Evolutionary conservation across 2,888 invertebrate species (phyloP).

Genomic region (Oligia fasciuncula): DNA sequence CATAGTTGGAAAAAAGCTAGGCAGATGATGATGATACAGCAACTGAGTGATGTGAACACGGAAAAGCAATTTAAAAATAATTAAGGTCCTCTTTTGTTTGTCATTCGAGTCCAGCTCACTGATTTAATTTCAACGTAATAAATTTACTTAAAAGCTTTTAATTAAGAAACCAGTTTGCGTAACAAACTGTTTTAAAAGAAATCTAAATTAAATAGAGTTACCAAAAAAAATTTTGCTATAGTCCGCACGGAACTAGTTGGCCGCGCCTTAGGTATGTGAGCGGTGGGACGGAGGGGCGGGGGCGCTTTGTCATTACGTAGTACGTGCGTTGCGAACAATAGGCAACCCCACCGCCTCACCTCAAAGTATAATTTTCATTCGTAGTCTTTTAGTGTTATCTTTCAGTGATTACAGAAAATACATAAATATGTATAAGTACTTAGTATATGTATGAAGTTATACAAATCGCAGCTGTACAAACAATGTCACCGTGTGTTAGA

Average conservation of each 20-base stretch:
- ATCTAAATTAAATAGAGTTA: slow-evolving; percentile 20
- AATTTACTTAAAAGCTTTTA: slow-evolving; percentile 67
- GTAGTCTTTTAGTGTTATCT: background rate
- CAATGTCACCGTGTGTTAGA: slow-evolving; percentile 8
- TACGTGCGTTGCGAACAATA: too few species aligned
- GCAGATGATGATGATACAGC: too few species aligned
- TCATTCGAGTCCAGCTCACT: slow-evolving; percentile 23
- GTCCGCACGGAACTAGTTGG: too few species aligned
- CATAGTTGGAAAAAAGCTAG: too few species aligned
- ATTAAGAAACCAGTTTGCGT: slow-evolving; percentile 51
- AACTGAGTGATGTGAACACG: background rate
- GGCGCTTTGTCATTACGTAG: too few species aligned
- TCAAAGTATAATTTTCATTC: too few species aligned
- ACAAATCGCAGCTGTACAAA: slow-evolving; percentile 37
- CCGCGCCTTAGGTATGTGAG: too few species aligned
- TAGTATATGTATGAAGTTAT: background rate
- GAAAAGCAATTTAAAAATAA: slow-evolving; percentile 36
- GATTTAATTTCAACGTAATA: slow-evolving; percentile 57
- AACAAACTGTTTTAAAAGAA: slow-evolving; percentile 36
- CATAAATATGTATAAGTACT: background rate
- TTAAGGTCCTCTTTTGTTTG: slow-evolving; percentile 26
- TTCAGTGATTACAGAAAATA: slow-evolving; percentile 12
- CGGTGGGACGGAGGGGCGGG: too few species aligned
- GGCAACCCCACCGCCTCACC: too few species aligned
- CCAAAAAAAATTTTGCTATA: too few species aligned